These are phyloP conservation scores for Chrysodeixis includens DNA, from an alignment of 2,888 invertebrate species.

Conservation along the genomic window DNA sequence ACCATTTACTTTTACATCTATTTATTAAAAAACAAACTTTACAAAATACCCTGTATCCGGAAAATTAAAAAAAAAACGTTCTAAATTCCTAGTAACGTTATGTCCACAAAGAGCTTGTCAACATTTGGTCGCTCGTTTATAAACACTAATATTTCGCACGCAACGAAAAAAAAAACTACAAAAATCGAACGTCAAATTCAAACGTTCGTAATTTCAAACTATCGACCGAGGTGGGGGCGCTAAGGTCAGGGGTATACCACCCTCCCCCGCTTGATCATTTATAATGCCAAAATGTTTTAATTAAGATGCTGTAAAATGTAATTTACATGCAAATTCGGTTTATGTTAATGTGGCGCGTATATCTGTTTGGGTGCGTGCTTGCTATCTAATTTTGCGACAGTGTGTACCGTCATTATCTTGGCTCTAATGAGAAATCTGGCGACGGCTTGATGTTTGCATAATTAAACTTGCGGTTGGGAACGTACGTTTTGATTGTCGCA, in stretches of 20 bases:
- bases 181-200: constrained; percentile 65
- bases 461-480: constrained; percentile 86
- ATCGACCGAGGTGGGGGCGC: constrained; percentile 75
- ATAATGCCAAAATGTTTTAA: constrained; percentile 90
- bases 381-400: constrained; percentile 90
- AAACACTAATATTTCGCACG: neutral
- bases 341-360: constrained; percentile 90
- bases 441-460: constrained; percentile 89
- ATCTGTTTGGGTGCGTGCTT: constrained; percentile 89
- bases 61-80: no score
- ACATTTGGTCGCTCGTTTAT: neutral
- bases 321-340: constrained; percentile 90
- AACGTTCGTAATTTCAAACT: constrained; percentile 71
- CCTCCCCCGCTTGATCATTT: constrained; percentile 87
- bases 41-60: no score
- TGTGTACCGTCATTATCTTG: constrained; percentile 89
- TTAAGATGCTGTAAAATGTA: constrained; percentile 90
- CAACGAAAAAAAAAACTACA: constrained; percentile 16
- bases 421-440: constrained; percentile 90
- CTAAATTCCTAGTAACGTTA: neutral
- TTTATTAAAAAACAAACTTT: no score
- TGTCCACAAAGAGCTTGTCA: neutral
- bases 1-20: no score
- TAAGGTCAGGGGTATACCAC: constrained; percentile 82
- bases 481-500: constrained; percentile 87